Percentiles rank a stretch among this genome's conserved stretches.
Conservation (phyloP, 2,888 invertebrate species). For the Diachrysia chrysitis region DNA sequence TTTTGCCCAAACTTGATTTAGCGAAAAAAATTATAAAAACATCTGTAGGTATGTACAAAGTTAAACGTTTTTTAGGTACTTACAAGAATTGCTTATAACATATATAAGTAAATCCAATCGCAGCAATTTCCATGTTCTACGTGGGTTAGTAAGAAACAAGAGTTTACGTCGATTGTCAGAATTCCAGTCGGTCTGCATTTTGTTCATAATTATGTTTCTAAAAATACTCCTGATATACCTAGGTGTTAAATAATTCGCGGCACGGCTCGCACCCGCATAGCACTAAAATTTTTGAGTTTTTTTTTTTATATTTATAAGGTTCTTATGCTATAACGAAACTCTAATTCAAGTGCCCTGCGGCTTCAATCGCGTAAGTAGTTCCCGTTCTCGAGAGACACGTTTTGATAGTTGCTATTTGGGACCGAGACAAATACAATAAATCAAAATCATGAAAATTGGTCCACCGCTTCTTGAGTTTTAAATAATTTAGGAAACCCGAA, state of each 20-base stretch:
- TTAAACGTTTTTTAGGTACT: not conserved
- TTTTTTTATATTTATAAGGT: no score
- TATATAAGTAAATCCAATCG: not conserved
- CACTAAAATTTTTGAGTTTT: not conserved
- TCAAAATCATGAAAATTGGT: no score
- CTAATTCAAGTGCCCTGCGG: no score
- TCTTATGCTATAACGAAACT: no score
- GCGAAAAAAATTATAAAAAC: not conserved
- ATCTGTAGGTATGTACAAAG: not conserved
- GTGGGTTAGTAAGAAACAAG: not conserved
- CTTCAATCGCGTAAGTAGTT: no score
- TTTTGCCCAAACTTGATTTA: not conserved
- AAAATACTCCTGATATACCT: conserved; percentile 12
- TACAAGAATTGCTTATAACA: not conserved
- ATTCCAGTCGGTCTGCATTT: conserved; percentile 9
- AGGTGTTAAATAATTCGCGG: conserved; percentile 13
- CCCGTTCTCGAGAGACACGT: no score
- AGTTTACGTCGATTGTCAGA: conserved; percentile 1
- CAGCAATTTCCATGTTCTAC: not conserved
- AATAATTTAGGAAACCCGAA: not conserved
- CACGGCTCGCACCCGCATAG: conserved; percentile 3
- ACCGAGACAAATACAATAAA: no score
- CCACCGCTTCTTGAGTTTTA: no score
- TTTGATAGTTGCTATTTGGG: no score
- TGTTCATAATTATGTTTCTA: conserved; percentile 23